Base-by-base conservation (phyloP, 2,797 vertebrate species). In the Siniperca scherzeri region DNA sequence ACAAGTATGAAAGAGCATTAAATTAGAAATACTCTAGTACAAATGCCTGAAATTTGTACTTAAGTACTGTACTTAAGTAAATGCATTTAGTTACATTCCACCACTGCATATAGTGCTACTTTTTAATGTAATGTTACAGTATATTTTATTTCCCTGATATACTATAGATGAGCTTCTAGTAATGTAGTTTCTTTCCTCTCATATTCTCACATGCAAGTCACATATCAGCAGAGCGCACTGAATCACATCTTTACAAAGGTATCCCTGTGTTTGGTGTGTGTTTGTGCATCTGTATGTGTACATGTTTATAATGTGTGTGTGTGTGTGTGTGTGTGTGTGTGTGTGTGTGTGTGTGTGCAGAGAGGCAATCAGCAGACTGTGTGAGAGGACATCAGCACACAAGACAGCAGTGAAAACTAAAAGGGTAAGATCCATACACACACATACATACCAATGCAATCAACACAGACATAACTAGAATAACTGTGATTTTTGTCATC, bases 341-440 rank as follows among this genome's bases (percentile, higher is more conserved):
- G 52, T 74, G 61, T 79, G 76, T 64, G 16, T 64, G 7, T 82
- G 27, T 80, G 72, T 95, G 65, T 90, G 44, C 92, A 99, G 98
- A 93, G 98, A 98, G 95, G 98, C 98, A 86, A 99, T 99, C 94
- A 97, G 96, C 85, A 96, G 96, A 44, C 94, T 99, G 79, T 98
- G 97, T 93, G 96, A 97, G 91, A 96, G 94, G 87, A 95, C 95
- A 16, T 94, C 93, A 3, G 89, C 93, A 12, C 40, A 42, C 84
- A 97, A 96, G 38, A 96, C 96, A 91, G 92, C 95, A 82, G 73
- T 94, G 86, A 97, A 96, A 92, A 96, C 93, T 78, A 91, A 96
- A 87, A 98, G 95, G 96, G 98, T 99, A 96, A 96, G 55, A 2
- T 2, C 38, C 17, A 27, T 55, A 72, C 57, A 57, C n/a, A 36